phyloP scores from a whole-genome alignment of 1,140 invertebrate genomes.

The Chymomyza costata region DNA sequence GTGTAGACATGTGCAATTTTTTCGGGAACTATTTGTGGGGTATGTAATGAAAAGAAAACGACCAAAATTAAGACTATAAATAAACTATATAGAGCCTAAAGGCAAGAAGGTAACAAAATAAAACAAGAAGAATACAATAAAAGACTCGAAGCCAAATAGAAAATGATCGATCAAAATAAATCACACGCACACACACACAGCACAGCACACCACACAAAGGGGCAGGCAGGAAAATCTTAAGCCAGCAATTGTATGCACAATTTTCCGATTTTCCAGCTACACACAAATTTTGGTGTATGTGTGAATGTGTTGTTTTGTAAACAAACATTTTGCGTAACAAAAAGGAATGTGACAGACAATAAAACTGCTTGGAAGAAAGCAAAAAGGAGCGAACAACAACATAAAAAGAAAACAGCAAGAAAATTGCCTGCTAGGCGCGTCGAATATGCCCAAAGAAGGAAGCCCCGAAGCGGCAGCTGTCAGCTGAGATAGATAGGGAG shows the following conservation, averaged over 20 bases:
- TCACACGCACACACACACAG: slow-evolving; percentile 47
- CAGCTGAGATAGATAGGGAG: slow-evolving; percentile 22
- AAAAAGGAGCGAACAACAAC: no score
- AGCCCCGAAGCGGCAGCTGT: slow-evolving; percentile 49
- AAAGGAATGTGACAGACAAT: slow-evolving; percentile 22
- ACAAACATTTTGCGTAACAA: slow-evolving; percentile 71
- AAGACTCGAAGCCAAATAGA: slow-evolving; percentile 45
- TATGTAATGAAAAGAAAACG: slow-evolving; percentile 48
- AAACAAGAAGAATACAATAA: slow-evolving; percentile 20
- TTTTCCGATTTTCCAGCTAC: slow-evolving; percentile 59
- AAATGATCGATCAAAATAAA: slow-evolving; percentile 69
- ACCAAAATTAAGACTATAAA: slow-evolving; percentile 62
- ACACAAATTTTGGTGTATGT: slow-evolving; percentile 18
- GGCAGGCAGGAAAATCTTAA: slow-evolving; percentile 44
- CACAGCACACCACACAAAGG: no score
- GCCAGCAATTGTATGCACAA: slow-evolving; percentile 65
- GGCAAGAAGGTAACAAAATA: slow-evolving; percentile 1
- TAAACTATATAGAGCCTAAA: slow-evolving; percentile 50
- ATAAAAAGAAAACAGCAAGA: slow-evolving; percentile 47
- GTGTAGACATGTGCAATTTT: slow-evolving; percentile 68
- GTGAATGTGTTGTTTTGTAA: slow-evolving; percentile 52
- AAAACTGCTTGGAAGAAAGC: no score
- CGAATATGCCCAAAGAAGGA: slow-evolving; percentile 27
- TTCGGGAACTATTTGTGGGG: slow-evolving; percentile 64
- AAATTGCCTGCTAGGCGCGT: slow-evolving; percentile 49